Evolutionary conservation across 1,140 invertebrate species (phyloP).

Genomic region (Telenomus remus): DNA sequence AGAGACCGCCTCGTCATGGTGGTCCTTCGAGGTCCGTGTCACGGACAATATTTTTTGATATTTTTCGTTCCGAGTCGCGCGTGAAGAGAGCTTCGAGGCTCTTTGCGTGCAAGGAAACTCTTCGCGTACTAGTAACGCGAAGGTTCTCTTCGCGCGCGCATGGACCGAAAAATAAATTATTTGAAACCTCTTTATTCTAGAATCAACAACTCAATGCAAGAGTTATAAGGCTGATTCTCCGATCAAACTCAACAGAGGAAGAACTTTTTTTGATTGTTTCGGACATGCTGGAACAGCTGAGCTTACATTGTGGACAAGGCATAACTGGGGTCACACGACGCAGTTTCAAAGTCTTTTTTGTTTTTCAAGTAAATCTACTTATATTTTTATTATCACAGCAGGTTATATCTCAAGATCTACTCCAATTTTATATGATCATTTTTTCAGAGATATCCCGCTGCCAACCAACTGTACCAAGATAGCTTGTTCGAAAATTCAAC

Average conservation of each 20-base stretch:
- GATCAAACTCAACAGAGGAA: slow-evolving; percentile 17
- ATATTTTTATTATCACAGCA: background rate
- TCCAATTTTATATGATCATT: background rate
- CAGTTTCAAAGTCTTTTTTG: slow-evolving; percentile 14
- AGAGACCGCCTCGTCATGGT: too few relatives aligned
- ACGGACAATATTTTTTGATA: too few relatives aligned
- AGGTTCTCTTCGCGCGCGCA: too few relatives aligned
- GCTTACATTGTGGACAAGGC: slow-evolving; percentile 8
- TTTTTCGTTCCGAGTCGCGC: too few relatives aligned
- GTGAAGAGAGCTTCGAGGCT: too few relatives aligned
- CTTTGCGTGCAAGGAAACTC: too few relatives aligned
- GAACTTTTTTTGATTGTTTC: slow-evolving; percentile 20
- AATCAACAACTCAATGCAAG: background rate
- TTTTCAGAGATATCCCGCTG: background rate
- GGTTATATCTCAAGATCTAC: too few relatives aligned
- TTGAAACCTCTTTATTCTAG: slow-evolving; percentile 8
- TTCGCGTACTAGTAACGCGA: too few relatives aligned
- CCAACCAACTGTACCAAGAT: background rate
- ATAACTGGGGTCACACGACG: background rate
- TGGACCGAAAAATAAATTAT: background rate
- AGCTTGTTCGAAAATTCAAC: background rate
- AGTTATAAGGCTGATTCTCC: background rate
- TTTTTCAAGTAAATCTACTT: slow-evolving; percentile 17
- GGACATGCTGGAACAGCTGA: slow-evolving; percentile 3
- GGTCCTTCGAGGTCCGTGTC: too few relatives aligned